Conservation (phyloP, 2,888 invertebrate genomes). For the Callimorpha dominula region DNA sequence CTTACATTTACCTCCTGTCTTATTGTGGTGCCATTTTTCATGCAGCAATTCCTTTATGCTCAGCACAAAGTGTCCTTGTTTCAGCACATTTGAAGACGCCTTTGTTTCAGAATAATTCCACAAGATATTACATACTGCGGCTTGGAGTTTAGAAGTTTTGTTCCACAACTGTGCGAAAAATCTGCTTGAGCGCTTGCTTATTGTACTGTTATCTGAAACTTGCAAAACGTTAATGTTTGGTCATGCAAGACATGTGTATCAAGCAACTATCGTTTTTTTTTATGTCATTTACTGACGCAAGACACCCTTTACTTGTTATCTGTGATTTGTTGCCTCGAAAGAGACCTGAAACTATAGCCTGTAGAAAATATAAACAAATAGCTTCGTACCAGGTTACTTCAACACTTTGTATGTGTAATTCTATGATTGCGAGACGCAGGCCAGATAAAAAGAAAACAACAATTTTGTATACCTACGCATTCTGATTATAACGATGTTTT, state of each 20-base stretch:
- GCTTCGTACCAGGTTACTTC: too few species aligned
- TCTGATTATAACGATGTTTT: too few species aligned
- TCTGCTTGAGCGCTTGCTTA: neutral
- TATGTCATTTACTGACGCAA: too few species aligned
- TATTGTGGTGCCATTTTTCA: slow-evolving; percentile 9
- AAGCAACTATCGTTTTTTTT: too few species aligned
- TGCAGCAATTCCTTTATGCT: slow-evolving; percentile 33
- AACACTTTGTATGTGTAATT: too few species aligned
- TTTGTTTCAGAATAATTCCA: slow-evolving; percentile 25
- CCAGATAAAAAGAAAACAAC: too few species aligned
- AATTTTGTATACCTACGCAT: too few species aligned
- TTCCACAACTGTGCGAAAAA: neutral
- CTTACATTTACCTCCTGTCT: neutral
- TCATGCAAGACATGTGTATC: neutral
- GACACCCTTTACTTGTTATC: too few species aligned
- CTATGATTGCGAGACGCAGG: too few species aligned
- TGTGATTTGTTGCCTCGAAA: too few species aligned
- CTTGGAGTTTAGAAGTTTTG: slow-evolving; percentile 11
- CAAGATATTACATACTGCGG: slow-evolving; percentile 18
- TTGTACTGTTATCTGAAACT: neutral
- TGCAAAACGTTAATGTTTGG: neutral
- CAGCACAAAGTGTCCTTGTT: slow-evolving; percentile 28
- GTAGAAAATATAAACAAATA: too few species aligned
- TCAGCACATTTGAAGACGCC: slow-evolving; percentile 29
- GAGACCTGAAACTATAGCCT: too few species aligned